phyloP scores from a whole-genome alignment of 2,113 vertebrate species.

The Pyrgilauda ruficollis region DNA sequence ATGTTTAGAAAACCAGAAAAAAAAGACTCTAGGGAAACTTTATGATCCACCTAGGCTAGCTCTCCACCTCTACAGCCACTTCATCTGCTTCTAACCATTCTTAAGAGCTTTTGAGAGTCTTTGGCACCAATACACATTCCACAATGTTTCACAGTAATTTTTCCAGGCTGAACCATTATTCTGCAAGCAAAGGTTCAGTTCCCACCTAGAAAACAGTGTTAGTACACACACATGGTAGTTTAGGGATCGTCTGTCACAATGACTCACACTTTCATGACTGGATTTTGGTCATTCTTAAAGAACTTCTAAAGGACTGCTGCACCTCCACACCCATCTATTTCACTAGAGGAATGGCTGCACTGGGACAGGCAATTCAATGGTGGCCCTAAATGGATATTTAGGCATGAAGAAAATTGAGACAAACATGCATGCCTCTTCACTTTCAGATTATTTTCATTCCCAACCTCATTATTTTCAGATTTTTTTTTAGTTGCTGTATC shows the following conservation, averaged over 20 bases:
- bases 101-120: not conserved
- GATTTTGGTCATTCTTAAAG: not conserved
- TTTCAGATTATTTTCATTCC: not conserved
- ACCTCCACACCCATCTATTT: not conserved
- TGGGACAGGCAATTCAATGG: not conserved
- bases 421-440: not conserved
- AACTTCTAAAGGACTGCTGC: not conserved
- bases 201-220: not conserved
- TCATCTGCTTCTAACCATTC: not conserved
- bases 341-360: not conserved
- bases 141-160: not conserved
- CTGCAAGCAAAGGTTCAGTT: not conserved
- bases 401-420: not conserved
- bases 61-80: accelerated
- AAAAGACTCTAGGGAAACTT: not conserved
- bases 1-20: not conserved
- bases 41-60: not conserved
- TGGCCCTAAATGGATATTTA: not conserved
- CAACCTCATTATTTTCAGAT: not conserved
- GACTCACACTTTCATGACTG: not conserved
- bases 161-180: not conserved
- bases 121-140: not conserved
- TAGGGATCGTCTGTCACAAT: no score
- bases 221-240: not conserved
- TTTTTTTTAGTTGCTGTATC: not conserved